Evolutionary conservation across 2,888 invertebrate genomes (phyloP).

Genomic region (Gastracanthus pulcherrimus): DNA sequence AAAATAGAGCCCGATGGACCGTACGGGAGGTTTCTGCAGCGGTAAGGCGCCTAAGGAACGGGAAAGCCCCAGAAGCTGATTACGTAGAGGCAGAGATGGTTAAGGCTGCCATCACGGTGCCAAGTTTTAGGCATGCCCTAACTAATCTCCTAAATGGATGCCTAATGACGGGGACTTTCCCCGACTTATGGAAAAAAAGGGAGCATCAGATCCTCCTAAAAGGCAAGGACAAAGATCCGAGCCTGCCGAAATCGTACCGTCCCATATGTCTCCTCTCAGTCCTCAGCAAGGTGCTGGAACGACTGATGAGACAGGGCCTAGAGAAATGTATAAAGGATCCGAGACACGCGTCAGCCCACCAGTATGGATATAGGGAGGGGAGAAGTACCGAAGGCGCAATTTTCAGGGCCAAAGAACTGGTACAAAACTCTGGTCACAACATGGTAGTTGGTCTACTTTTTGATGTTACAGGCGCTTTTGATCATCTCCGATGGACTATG

Average conservation of each 20-base stretch:
- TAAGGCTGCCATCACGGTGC: background rate
- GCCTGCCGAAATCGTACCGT: constrained; percentile 1
- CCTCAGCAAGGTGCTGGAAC: constrained; percentile 47
- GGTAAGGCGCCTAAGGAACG: background rate
- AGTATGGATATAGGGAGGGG: background rate
- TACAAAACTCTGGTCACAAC: background rate
- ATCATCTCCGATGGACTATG: constrained; percentile 21
- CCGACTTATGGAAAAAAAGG: constrained; percentile 4
- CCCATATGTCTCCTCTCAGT: constrained; percentile 54
- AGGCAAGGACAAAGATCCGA: background rate
- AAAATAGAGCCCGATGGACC: background rate
- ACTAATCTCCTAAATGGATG: background rate
- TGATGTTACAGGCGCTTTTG: constrained; percentile 35
- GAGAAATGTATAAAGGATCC: background rate
- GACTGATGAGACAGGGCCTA: background rate
- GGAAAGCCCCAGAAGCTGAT: constrained; percentile 34
- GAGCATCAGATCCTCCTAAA: background rate
- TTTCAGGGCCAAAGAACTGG: background rate
- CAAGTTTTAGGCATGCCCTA: too few species aligned
- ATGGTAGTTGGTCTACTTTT: constrained; percentile 15
- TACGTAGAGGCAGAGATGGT: background rate
- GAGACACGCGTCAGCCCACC: background rate
- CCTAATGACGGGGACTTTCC: background rate
- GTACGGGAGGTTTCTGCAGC: background rate
- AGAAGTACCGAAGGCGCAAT: constrained; percentile 35